Evolutionary conservation across 2,113 vertebrate genomes (phyloP).

Genomic region (Hydropotes inermis): DNA sequence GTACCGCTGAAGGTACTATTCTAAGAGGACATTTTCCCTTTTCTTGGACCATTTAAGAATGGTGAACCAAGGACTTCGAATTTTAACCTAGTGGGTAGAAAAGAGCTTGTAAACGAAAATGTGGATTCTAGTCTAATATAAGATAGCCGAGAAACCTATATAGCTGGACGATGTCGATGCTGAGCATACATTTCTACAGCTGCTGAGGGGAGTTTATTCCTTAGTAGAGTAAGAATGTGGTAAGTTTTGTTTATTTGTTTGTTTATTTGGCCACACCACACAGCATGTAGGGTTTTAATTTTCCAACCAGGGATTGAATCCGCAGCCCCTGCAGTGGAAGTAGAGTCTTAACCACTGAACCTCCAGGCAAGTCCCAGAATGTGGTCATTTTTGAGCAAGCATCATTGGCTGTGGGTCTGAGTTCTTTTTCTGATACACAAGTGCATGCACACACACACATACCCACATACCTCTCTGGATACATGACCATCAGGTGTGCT

Average conservation of each 20-base stretch:
- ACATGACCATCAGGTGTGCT: not conserved
- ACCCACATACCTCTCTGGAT: not conserved
- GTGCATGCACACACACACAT: fast-evolving
- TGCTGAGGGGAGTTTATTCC: not conserved
- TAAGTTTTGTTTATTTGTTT: slow-evolving; percentile 1
- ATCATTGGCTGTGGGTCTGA: not conserved
- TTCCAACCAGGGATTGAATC: not conserved
- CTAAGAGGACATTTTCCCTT: not conserved
- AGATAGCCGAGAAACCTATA: not conserved
- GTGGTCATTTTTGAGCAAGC: not conserved
- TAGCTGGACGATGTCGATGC: not conserved
- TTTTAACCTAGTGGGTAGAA: not conserved
- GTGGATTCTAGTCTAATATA: not conserved
- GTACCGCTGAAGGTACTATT: not conserved
- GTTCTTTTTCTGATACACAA: not conserved
- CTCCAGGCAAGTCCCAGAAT: not conserved
- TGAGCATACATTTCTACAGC: not conserved
- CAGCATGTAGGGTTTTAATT: not conserved
- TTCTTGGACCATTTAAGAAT: not conserved
- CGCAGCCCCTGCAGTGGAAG: not conserved
- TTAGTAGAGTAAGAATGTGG: not conserved
- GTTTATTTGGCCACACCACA: not conserved
- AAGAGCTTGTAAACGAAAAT: not conserved
- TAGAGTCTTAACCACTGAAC: not conserved
- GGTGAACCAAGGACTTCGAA: not conserved